Conservation (phyloP, 1,140 invertebrate genomes). For the Caenorhabditis latens region DNA sequence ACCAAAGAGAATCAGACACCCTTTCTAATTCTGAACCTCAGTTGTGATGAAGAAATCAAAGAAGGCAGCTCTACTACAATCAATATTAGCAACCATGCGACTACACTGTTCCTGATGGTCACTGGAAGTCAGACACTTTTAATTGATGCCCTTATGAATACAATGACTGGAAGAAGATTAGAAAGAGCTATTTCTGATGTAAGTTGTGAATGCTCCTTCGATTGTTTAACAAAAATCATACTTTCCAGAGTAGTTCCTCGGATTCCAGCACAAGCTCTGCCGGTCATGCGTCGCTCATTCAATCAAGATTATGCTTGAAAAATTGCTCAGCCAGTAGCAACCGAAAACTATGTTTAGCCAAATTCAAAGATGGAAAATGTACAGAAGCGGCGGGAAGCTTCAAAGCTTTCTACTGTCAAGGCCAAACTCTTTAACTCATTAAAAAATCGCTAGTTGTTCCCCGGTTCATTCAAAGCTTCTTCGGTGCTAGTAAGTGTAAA, state of each 20-base stretch:
- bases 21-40: conserved; percentile 28
- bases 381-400: conserved; percentile 37
- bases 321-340: not conserved
- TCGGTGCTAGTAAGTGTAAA: not conserved
- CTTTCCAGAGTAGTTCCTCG: conserved; percentile 39
- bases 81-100: conserved; percentile 8
- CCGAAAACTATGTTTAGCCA: conserved; percentile 31
- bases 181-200: conserved; percentile 36
- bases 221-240: not conserved
- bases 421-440: conserved; percentile 9
- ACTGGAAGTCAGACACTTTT: conserved; percentile 29
- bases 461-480: not conserved
- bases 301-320: conserved; percentile 21
- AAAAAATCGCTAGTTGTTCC: not conserved
- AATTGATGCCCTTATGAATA: conserved; percentile 32
- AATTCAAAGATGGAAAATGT: conserved; percentile 44
- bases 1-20: not conserved
- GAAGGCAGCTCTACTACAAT: not conserved
- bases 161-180: not conserved
- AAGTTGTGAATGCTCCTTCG: not conserved
- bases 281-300: not conserved
- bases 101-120: not conserved
- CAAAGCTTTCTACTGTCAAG: conserved; percentile 19
- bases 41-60: conserved; percentile 24
- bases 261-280: conserved; percentile 7